Conservation (phyloP, 2,113 vertebrate species). For the Marcusenius ussheri region DNA sequence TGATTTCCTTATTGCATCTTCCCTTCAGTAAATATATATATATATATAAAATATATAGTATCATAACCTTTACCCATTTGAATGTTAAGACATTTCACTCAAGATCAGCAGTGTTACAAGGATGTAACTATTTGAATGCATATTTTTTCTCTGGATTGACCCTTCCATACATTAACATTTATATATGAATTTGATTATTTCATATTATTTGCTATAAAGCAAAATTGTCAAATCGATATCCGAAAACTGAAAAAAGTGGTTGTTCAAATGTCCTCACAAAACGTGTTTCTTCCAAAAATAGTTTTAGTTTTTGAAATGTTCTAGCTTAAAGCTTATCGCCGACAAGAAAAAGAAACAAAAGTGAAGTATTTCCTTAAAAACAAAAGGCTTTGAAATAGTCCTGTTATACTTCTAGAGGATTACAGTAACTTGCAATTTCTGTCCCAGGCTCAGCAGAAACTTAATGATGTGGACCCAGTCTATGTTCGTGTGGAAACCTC, state of each 20-base stretch:
- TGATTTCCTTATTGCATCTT: neutral
- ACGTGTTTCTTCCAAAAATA: neutral
- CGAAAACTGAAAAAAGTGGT: neutral
- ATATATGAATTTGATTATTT: neutral
- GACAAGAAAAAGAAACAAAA: neutral
- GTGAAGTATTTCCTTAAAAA: neutral
- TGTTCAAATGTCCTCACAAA: neutral
- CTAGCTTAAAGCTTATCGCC: neutral
- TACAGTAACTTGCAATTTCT: neutral
- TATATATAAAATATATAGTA: neutral
- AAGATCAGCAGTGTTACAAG: neutral
- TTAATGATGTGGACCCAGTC: neutral
- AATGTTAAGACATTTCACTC: neutral
- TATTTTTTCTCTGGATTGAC: neutral
- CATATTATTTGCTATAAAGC: neutral
- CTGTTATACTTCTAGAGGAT: neutral
- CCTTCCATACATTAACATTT: neutral
- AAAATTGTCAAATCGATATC: neutral
- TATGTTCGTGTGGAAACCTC: neutral
- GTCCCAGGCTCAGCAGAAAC: neutral
- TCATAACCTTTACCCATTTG: neutral
- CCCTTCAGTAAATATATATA: neutral
- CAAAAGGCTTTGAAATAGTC: neutral
- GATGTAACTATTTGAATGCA: neutral
- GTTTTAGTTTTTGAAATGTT: neutral